These are phyloP conservation scores for Lordiphosa stackelbergi DNA, from an alignment of 1,140 invertebrate species.

Conservation along the genomic window DNA sequence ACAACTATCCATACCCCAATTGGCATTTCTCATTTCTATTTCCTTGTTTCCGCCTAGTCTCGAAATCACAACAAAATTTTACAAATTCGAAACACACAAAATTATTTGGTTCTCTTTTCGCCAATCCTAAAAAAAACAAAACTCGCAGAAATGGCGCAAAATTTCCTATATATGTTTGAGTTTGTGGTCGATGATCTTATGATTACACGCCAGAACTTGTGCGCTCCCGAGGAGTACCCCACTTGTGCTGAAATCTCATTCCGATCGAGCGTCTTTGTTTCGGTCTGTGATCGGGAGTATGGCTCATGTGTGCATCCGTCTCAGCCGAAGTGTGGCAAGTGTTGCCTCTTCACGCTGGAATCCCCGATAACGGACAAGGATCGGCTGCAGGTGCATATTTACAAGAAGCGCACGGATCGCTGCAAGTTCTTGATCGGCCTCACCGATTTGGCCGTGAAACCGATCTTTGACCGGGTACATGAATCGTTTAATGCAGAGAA, in stretches of 20 bases:
- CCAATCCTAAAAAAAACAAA: conserved; percentile 2
- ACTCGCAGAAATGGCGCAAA: conserved; percentile 39
- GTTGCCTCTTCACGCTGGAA: conserved; percentile 66
- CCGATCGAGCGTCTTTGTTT: conserved; percentile 61
- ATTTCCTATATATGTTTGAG: conserved; percentile 73
- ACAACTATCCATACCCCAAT: not conserved
- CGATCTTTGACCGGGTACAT: conserved; percentile 64
- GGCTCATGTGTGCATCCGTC: conserved; percentile 55
- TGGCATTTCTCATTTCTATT: not conserved
- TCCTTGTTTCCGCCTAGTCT: not conserved
- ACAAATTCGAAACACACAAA: conserved; percentile 3
- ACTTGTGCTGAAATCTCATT: conserved; percentile 67
- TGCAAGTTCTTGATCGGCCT: conserved; percentile 71
- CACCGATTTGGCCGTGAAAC: conserved; percentile 60
- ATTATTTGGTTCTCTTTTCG: not conserved
- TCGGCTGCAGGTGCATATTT: conserved; percentile 62
- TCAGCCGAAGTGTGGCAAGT: conserved; percentile 67
- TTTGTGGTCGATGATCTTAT: conserved; percentile 72
- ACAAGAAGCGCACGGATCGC: conserved; percentile 68
- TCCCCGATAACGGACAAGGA: conserved; percentile 62
- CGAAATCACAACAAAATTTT: conserved; percentile 3
- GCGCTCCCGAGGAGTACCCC: conserved; percentile 73
- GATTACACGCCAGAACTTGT: conserved; percentile 63
- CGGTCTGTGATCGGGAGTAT: conserved; percentile 64
- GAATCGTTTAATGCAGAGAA: conserved; percentile 66